These are phyloP conservation scores for Temnothorax rugatulus DNA, from an alignment of 2,888 invertebrate species.

Conservation along the genomic window DNA sequence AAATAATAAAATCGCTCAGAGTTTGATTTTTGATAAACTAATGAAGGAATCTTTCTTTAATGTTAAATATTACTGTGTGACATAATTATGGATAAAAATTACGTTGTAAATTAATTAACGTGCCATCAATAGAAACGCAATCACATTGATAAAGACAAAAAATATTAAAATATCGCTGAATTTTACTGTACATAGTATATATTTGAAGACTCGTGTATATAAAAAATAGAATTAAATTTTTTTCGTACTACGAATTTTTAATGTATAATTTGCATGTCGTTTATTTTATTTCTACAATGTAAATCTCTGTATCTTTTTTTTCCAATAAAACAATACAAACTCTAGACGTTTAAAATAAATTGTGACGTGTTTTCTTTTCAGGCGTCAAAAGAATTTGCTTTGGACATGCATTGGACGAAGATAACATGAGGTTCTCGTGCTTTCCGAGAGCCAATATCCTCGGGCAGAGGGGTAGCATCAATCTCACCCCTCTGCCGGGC, in stretches of 20 bases:
- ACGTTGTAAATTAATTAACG: background rate
- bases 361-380: conserved; percentile 6
- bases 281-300: background rate
- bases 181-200: background rate
- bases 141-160: background rate
- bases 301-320: background rate
- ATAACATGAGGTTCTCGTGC: conserved; percentile 83
- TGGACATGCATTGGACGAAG: conserved; percentile 68
- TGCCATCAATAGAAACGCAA: background rate
- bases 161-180: background rate
- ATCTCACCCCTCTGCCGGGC: conserved; percentile 79
- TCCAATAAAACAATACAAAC: background rate
- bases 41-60: background rate
- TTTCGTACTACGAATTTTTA: background rate
- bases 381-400: conserved; percentile 66
- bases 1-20: background rate
- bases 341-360: background rate
- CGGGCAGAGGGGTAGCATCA: conserved; percentile 83
- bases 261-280: background rate
- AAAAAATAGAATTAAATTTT: background rate
- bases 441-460: conserved; percentile 80
- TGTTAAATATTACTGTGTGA: background rate
- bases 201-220: background rate
- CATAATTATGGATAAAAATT: conserved; percentile 3
- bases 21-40: background rate